Percentiles rank a stretch among this genome's conserved stretches.
phyloP scores from a whole-genome alignment of 2,888 invertebrate species.

The Lochmaea crataegi region DNA sequence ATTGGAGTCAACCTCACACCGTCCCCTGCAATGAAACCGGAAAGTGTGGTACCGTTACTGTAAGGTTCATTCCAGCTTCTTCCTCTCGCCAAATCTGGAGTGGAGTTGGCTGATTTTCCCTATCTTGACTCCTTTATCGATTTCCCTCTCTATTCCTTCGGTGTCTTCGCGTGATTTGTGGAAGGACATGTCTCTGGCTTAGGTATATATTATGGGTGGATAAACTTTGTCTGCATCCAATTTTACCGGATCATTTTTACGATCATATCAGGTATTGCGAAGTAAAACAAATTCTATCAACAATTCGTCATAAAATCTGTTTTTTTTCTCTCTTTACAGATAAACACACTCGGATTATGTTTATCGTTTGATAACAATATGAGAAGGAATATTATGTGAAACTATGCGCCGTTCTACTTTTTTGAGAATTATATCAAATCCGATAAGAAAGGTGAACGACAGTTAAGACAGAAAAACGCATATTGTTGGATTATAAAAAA shows the following conservation, averaged over 20 bases:
- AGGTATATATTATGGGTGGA: too few relatives aligned
- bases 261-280: conserved; percentile 14
- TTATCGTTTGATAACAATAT: conserved; percentile 43
- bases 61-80: conserved; percentile 98
- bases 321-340: conserved; percentile 21
- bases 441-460: conserved; percentile 48
- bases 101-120: too few relatives aligned
- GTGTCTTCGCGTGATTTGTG: too few relatives aligned
- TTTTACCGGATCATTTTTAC: background rate
- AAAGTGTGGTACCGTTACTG: conserved; percentile 98
- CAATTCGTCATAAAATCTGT: conserved; percentile 25
- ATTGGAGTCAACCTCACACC: conserved; percentile 99
- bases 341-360: conserved; percentile 35
- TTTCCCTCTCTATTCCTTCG: too few relatives aligned
- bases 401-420: conserved; percentile 43
- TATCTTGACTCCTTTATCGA: too few relatives aligned
- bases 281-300: conserved; percentile 28
- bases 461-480: conserved; percentile 36
- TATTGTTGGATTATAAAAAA: conserved; percentile 23
- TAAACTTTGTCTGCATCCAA: too few relatives aligned
- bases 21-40: conserved; percentile 99
- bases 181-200: too few relatives aligned
- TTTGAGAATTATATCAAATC: conserved; percentile 45
- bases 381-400: conserved; percentile 40
- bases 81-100: too few relatives aligned